Percentiles rank a stretch among this genome's conserved stretches.
Evolutionary conservation across 2,113 vertebrate genomes (phyloP).

Genomic region (Ageneiosus marmoratus): DNA sequence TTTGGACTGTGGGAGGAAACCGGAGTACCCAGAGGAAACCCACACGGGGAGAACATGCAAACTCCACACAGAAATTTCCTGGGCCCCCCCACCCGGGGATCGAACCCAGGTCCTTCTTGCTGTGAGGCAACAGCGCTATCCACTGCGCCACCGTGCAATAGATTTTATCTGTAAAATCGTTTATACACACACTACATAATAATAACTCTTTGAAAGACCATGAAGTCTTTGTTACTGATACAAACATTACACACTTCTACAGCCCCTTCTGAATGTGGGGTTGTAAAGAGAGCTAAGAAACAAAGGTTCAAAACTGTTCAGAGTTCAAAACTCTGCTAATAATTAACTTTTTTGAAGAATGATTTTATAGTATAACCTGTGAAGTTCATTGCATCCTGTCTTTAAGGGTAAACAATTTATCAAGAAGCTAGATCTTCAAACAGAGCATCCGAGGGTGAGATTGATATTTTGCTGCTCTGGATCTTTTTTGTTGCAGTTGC

Average conservation of each 20-base stretch:
- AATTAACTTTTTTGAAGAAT: not conserved
- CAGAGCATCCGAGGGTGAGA: not conserved
- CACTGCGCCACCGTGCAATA: too few relatives aligned
- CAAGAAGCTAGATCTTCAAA: not conserved
- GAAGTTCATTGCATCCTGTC: not conserved
- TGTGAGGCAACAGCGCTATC: too few relatives aligned
- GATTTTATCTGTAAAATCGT: not conserved
- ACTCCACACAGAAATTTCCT: too few relatives aligned
- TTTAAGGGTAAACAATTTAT: not conserved
- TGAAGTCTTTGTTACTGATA: not conserved
- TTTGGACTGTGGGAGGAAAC: too few relatives aligned
- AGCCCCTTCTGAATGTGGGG: not conserved
- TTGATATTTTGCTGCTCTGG: not conserved
- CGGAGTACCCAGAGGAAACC: too few relatives aligned
- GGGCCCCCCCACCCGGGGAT: too few relatives aligned
- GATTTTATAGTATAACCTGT: not conserved
- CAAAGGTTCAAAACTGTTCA: not conserved
- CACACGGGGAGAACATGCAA: too few relatives aligned
- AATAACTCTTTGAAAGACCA: not conserved
- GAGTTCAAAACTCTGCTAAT: not conserved
- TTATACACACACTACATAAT: not conserved
- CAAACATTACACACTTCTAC: not conserved
- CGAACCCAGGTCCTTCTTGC: too few relatives aligned
- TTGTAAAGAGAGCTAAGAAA: not conserved
- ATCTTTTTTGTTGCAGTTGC: not conserved